A percentile compares a stretch with the other conserved stretches of the same genome.
Evolutionary conservation across 2,113 vertebrate species (phyloP).

Genomic region (Poeciliopsis retropinna): DNA sequence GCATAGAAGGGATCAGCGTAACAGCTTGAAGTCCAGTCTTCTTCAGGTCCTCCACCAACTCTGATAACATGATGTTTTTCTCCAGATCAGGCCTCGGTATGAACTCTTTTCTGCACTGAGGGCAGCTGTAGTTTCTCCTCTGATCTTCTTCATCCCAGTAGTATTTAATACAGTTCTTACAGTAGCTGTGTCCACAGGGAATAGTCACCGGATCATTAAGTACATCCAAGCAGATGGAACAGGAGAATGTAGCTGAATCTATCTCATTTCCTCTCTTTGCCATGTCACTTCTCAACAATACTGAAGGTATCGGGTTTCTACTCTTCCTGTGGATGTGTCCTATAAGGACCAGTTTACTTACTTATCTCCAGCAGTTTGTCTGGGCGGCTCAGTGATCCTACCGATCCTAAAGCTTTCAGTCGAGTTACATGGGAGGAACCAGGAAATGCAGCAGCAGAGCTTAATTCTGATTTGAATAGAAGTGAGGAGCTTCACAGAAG

Average conservation of each 20-base stretch:
- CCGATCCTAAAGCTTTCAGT: too few relatives aligned
- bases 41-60: conserved; percentile 8
- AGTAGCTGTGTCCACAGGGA: conserved; percentile 1
- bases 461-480: too few relatives aligned
- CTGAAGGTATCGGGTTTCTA: too few relatives aligned
- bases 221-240: conserved; percentile 1
- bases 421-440: too few relatives aligned
- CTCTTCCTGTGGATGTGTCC: too few relatives aligned
- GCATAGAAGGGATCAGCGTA: conserved; percentile 4
- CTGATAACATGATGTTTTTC: conserved; percentile 18
- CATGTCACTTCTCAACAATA: too few relatives aligned
- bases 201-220: not conserved
- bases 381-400: too few relatives aligned
- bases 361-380: too few relatives aligned
- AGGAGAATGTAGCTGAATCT: not conserved
- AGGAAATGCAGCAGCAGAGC: too few relatives aligned
- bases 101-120: conserved; percentile 16
- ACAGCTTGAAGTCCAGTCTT: not conserved
- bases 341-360: too few relatives aligned
- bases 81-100: accelerated
- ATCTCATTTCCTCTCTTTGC: not conserved
- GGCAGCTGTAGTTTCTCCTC: conserved; percentile 14
- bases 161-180: not conserved
- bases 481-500: too few relatives aligned
- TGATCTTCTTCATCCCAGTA: conserved; percentile 9